phyloP scores from a whole-genome alignment of 1,140 invertebrate species.

The Daktulosphaira vitifoliae region DNA sequence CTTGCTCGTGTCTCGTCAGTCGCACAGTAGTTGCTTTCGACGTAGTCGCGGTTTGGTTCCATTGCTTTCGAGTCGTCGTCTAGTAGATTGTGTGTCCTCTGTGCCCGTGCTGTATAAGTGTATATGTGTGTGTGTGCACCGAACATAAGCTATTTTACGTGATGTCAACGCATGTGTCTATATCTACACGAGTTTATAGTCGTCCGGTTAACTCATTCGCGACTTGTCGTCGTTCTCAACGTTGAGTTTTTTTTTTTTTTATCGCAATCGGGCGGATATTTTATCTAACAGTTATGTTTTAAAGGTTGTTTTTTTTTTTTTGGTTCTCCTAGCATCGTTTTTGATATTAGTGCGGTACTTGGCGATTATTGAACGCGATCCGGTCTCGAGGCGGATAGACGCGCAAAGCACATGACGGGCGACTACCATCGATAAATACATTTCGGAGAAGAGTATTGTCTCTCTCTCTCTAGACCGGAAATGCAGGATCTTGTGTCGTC shows the following conservation, averaged over 20 bases:
- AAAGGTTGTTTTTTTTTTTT: no score
- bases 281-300: no score
- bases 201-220: no score
- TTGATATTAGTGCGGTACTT: background rate
- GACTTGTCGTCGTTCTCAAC: no score
- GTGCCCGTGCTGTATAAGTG: background rate
- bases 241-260: no score
- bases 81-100: background rate
- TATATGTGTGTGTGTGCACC: background rate
- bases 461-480: constrained; percentile 11
- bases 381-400: background rate
- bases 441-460: no score
- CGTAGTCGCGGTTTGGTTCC: constrained; percentile 17
- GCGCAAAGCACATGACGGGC: constrained; percentile 1
- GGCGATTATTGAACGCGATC: background rate
- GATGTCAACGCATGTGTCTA: no score
- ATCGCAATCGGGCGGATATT: no score
- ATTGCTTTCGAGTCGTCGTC: background rate
- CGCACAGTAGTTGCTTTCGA: constrained; percentile 2
- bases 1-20: background rate
- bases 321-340: no score
- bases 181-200: no score
- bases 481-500: background rate
- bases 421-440: background rate
- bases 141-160: no score